Base-by-base conservation (phyloP, 2,797 vertebrate species). In the Clarias platycephalus region DNA sequence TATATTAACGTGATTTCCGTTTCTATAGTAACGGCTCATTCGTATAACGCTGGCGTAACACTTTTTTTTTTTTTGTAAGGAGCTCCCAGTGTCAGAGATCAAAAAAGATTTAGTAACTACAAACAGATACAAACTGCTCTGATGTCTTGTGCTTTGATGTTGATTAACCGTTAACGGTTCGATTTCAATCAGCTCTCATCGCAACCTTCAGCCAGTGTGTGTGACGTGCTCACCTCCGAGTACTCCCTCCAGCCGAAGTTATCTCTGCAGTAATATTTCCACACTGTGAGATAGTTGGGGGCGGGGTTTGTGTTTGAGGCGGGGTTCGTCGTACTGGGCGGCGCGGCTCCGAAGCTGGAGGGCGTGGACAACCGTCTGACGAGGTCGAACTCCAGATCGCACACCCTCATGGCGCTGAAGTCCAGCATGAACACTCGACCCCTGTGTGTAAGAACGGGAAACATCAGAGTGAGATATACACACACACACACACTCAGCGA, bases 161-260 rank as follows among this genome's bases (percentile, higher is more conserved):
- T 64, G n/a, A 64, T 64, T 64, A 28, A 28, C 4, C 3, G 12
- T 10, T n/a, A 24, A 26, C 3, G 60, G 37, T 49, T 49, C 2
- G 9, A 12, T 49, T 49, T 49, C 44, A 2, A 12, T 44, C 44
- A 44, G 44, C 62, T 63, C 20, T 13, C 62, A 13, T 26, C n/a
- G 28, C 26, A 28, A 67, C 26, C 28, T 16, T 10, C 44, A 44
- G 44, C 44, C 44, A 9, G 86, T 62, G 53, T 8, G 6, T 67
- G 34, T 9, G 4, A 31, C 1, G 55, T 16, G 60, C 92, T 89
- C 94, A 99, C 98, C 98, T 99, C 98, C 0, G 98, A 99, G 93
- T 99, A 99, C 84, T 99, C 98, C 90, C 98, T 97, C 98, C 98
- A 99, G 94, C 97, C 97, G 91, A 99, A 99, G 94, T 98, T 97